Evolutionary conservation across 2,888 invertebrate species (phyloP).

Genomic region (Aspidiotus rigidus): DNA sequence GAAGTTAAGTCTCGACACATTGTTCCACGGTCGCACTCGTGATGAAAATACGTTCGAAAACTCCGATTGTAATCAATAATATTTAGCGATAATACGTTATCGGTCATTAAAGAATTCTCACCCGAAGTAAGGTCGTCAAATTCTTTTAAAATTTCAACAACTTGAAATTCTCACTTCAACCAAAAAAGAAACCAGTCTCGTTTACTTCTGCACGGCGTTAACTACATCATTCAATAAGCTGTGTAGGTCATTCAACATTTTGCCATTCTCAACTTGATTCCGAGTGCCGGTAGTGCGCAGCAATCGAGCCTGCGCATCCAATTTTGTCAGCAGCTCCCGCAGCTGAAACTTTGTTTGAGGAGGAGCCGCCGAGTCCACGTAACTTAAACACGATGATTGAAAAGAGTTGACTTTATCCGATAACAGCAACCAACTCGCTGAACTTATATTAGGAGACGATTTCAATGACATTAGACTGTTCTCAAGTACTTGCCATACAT

Average conservation of each 20-base stretch:
- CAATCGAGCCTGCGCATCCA: conserved; percentile 60
- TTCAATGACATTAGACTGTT: conserved; percentile 54
- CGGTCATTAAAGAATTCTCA: too few species aligned
- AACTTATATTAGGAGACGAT: conserved; percentile 48
- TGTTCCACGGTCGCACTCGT: too few species aligned
- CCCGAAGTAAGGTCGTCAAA: too few species aligned
- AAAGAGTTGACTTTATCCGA: conserved; percentile 73
- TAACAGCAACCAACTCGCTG: conserved; percentile 67
- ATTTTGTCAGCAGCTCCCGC: conserved; percentile 60
- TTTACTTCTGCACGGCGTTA: conserved; percentile 60
- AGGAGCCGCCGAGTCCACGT: conserved; percentile 69
- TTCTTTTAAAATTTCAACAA: too few species aligned
- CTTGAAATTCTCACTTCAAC: too few species aligned
- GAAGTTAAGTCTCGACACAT: too few species aligned
- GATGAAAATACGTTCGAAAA: too few species aligned
- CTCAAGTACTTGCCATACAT: conserved; percentile 57
- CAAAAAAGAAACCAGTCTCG: too few species aligned
- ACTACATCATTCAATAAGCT: conserved; percentile 63
- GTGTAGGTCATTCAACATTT: conserved; percentile 61
- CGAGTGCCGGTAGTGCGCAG: conserved; percentile 57
- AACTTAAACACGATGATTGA: conserved; percentile 71
- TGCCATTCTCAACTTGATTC: conserved; percentile 58
- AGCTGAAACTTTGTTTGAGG: conserved; percentile 83
- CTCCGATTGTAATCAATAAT: too few species aligned
- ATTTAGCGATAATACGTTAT: too few species aligned